Percentiles rank a stretch among this genome's conserved stretches.
Conservation (phyloP, 2,113 vertebrate species). For the Colistium nudipinnis region DNA sequence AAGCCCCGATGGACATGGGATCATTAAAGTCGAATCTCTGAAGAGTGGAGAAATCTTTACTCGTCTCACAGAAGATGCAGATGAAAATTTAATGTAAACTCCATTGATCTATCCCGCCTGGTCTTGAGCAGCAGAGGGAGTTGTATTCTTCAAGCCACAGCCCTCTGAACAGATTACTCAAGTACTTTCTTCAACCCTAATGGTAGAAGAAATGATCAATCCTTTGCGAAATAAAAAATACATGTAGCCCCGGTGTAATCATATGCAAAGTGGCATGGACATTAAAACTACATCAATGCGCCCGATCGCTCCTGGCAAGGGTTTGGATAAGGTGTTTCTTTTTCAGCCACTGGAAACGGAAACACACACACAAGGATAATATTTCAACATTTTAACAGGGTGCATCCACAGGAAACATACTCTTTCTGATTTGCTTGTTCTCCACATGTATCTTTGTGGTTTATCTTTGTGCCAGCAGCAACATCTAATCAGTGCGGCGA, state of each 20-base stretch:
- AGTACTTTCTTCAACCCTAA: background rate
- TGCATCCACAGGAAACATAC: background rate
- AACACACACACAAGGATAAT: slow-evolving; percentile 4
- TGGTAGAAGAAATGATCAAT: background rate
- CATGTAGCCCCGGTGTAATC: background rate
- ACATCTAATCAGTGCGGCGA: background rate
- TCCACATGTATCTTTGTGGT: background rate
- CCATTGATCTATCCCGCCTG: background rate
- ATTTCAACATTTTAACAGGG: slow-evolving; percentile 2
- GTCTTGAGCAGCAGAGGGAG: background rate
- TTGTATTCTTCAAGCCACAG: slow-evolving; percentile 3
- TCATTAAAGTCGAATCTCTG: slow-evolving; percentile 30
- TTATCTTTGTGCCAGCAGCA: slow-evolving; percentile 16
- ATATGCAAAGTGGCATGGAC: background rate
- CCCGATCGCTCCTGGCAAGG: background rate
- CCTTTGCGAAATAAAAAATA: background rate
- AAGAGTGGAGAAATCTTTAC: slow-evolving; percentile 3
- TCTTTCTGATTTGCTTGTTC: slow-evolving; percentile 13
- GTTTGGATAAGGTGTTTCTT: background rate
- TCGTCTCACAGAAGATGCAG: background rate
- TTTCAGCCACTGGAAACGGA: background rate
- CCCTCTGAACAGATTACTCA: background rate
- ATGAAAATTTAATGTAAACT: background rate
- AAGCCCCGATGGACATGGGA: background rate
- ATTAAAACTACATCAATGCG: background rate